Evolutionary conservation across 1,140 invertebrate genomes (phyloP), one percentile per base, ranked within the genome.

Genomic region (Aphidius ervi): DNA sequence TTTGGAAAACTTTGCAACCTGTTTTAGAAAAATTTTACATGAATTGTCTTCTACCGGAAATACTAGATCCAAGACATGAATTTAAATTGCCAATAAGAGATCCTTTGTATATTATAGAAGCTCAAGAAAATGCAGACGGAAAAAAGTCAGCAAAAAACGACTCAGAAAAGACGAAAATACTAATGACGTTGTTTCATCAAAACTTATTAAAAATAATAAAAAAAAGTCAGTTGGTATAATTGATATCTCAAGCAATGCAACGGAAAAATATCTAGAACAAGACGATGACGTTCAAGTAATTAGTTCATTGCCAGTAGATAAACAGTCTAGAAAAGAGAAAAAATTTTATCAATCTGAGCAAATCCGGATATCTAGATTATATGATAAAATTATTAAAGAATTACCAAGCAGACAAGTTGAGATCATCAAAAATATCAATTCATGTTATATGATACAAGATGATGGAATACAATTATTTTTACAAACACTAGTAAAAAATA

Each of bases 21-120:
- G 47, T 65, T 20, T 58, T 77, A 16, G 58, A 9, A 6, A 31
- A n/a, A n/a, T 76, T 76, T 64, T 74, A 73, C 57, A 57, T 49
- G 6, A 59, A 71, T 8, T 74, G 70, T 55, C 40, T 77, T 23
- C 46, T 74, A n/a, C 68, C 70, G 1, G 74, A 75, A 68, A 69
- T 74, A 9, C 45, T 77, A 4, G 75, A 79, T 56, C 67, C 71
- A 47, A 56, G 71, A 7, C 41, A 57, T 37, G 62, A 64, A 9
- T 62, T 69, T 65, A 52, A 55, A 58, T 67, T 71, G 68, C 56
- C 61, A 7, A 70, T 74, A 9, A 57, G 63, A 59, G 61, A 73
- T 43, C 68, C 71, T 8, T 39, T 10, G 1, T 69, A 67, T 48
- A 68, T 69, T 31, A 5, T 59, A 8, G 42, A 66, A 43, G 64